Conservation (phyloP, 2,113 vertebrate genomes). For the Meleagris gallopavo region DNA sequence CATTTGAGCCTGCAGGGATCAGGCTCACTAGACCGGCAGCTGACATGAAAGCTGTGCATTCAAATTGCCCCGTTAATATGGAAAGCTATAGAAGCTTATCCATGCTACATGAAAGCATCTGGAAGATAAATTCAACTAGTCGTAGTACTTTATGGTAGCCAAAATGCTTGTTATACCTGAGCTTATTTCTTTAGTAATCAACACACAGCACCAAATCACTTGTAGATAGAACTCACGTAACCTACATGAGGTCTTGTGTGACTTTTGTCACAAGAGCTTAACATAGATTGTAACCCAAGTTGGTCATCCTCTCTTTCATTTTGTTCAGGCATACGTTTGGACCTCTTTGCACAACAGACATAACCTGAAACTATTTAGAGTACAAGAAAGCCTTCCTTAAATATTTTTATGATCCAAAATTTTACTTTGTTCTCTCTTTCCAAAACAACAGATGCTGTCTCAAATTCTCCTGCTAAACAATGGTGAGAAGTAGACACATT, state of each 20-base stretch:
- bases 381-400: background rate
- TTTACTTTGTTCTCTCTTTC: background rate
- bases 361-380: background rate
- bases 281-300: background rate
- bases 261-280: background rate
- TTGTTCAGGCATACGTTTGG: rapidly evolving
- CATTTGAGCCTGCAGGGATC: background rate
- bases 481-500: rapidly evolving
- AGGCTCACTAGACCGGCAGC: background rate
- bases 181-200: background rate
- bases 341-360: background rate
- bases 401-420: background rate
- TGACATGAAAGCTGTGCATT: background rate
- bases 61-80: background rate
- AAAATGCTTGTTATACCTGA: background rate
- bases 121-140: background rate
- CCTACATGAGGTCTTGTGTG: background rate
- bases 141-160: background rate
- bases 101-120: background rate
- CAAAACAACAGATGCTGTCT: background rate
- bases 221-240: background rate
- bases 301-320: background rate
- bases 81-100: background rate
- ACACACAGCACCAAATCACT: background rate
- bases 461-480: background rate